Evolutionary conservation across 2,113 vertebrate genomes (phyloP), one percentile per base, ranked within the genome.

Genomic region (Austrofundulus limnaeus): DNA sequence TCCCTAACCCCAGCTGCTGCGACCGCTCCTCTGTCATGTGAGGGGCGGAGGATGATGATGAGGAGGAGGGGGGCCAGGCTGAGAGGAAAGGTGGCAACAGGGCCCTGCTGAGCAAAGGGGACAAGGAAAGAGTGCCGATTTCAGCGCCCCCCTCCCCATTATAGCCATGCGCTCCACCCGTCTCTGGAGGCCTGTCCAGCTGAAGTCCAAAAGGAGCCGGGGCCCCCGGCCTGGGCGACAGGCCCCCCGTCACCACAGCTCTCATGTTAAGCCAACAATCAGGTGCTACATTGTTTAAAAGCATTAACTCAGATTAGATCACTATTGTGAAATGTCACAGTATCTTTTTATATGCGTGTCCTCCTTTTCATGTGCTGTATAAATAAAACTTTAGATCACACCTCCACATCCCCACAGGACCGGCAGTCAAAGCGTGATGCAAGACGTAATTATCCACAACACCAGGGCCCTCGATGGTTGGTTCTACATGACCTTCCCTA

Each of bases 281-380:
- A 88, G 87, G 85, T 90, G 83, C 70, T 59, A 86, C 84, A 86
- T 85, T 86, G 81, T 84, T 90, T 47, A 70, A 70, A 61, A 74
- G 83, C 61, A 66, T 83, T 82, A 74, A 64, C 82, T 75, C 66
- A 80, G 84, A 86, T 87, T 88, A 85, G 80, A 67, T 41, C 5
- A 37, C 70, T 54, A 83, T 75, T 80, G 83, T 79, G 65, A 82
- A 87, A 87, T 78, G 55, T 79, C 67, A 72, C 78, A 65, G 50
- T 61, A 60, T 67, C 55, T 12, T 60, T 75, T 38, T 12, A 72
- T 54, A 52, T 31, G 39, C 24, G 25, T 47, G 45, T 20, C 21
- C 59, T 62, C 16, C 49, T 16, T 49, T 72, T 70, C 9, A 14
- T 58, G 61, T 5, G 47, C 38, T 20, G n/a, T 37, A 53, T 50